Conservation (phyloP, 2,888 invertebrate genomes). For the Microctonus aethiopoides region DNA sequence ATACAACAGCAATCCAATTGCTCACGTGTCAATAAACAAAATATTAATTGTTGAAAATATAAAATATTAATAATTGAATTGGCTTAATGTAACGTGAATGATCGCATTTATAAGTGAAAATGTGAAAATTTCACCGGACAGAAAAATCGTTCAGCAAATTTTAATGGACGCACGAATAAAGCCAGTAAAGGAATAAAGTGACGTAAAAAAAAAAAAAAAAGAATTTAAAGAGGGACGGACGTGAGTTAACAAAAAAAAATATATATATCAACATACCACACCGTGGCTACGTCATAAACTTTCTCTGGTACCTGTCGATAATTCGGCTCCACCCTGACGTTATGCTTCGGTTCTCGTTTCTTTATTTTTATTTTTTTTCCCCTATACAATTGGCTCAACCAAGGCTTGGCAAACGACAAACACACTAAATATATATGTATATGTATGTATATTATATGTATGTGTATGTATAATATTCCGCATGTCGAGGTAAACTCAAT, state of each 20-base stretch:
- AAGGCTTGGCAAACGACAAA: background rate
- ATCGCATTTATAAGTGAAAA: too few species aligned
- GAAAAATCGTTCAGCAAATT: constrained; percentile 1
- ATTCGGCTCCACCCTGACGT: constrained; percentile 30
- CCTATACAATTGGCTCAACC: background rate
- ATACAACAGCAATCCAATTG: too few species aligned
- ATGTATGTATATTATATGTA: too few species aligned
- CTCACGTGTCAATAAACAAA: too few species aligned
- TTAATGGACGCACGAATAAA: constrained; percentile 11
- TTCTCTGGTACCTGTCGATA: constrained; percentile 35
- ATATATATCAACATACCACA: constrained; percentile 7
- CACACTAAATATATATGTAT: background rate
- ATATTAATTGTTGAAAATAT: too few species aligned
- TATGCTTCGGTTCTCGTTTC: background rate
- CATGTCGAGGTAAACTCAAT: background rate
- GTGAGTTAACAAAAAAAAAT: constrained; percentile 20
- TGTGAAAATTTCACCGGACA: background rate
- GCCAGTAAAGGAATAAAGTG: constrained; percentile 17
- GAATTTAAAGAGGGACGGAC: constrained; percentile 14
- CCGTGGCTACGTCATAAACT: constrained; percentile 36
- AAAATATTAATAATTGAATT: constrained; percentile 19
- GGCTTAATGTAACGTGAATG: too few species aligned
- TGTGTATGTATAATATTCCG: background rate
- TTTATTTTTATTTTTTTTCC: background rate
- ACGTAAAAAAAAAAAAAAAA: background rate